Conservation (phyloP, 37 sponge, comb jelly and placozoan genomes). For the Crambe crambe region DNA sequence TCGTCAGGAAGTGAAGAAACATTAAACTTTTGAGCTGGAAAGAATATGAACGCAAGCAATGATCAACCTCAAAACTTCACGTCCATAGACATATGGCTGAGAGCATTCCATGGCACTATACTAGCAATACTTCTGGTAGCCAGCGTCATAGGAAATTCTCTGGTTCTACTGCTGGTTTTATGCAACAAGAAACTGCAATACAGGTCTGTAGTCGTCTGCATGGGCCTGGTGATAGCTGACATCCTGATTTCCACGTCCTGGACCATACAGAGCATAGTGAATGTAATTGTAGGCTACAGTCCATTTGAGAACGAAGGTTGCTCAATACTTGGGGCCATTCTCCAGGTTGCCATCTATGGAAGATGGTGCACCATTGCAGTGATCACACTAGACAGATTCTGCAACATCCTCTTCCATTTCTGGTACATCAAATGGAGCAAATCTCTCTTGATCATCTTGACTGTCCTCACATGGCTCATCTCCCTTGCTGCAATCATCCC, state of each 20-base stretch:
- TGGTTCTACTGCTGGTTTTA: slow-evolving; percentile 1
- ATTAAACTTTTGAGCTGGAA: no score
- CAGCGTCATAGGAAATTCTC: slow-evolving; percentile 20
- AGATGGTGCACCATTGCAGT: slow-evolving; percentile 12
- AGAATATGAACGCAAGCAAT: neutral
- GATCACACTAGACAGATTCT: slow-evolving; percentile 20
- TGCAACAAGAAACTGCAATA: slow-evolving; percentile 16
- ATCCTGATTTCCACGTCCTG: neutral
- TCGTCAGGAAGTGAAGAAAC: no score
- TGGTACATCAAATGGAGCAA: slow-evolving; percentile 26
- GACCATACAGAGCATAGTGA: neutral
- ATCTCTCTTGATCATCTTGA: slow-evolving; percentile 11
- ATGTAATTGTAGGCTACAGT: neutral
- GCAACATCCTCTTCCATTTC: slow-evolving; percentile 3
- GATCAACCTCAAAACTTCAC: neutral
- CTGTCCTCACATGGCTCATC: slow-evolving; percentile 8
- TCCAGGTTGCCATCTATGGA: neutral
- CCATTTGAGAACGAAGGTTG: slow-evolving; percentile 21
- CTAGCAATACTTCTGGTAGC: neutral
- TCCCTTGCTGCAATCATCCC: neutral
- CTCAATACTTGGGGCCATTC: neutral
- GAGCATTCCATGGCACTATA: neutral
- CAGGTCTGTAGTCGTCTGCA: slow-evolving; percentile 13
- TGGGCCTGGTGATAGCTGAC: slow-evolving; percentile 13
- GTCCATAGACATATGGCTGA: neutral